Conservation (phyloP, 2,113 vertebrate genomes). For the Gopherus flavomarginatus region DNA sequence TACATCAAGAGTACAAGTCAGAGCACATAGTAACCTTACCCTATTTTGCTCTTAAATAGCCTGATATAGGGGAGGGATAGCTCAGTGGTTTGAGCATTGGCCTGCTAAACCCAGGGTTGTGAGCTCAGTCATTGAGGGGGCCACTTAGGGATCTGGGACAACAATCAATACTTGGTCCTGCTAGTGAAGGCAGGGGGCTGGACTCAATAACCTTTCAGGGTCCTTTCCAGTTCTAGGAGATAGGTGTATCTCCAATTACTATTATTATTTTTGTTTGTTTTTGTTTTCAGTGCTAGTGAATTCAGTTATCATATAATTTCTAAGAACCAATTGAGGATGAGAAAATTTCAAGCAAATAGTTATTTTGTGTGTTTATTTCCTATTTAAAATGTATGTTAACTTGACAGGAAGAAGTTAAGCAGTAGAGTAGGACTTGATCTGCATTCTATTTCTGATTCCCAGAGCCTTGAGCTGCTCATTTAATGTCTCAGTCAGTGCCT, state of each 20-base stretch:
- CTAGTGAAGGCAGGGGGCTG: too few species aligned
- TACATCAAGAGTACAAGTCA: slow-evolving; percentile 21
- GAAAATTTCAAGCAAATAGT: background rate
- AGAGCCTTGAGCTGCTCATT: fast-evolving
- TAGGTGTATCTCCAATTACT: too few species aligned
- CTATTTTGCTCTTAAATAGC: background rate
- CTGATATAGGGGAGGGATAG: background rate
- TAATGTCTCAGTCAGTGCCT: background rate
- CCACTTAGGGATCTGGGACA: too few species aligned
- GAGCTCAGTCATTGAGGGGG: too few species aligned
- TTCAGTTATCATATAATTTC: background rate
- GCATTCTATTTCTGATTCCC: background rate
- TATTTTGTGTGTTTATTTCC: background rate
- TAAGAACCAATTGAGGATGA: fast-evolving
- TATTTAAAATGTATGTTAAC: background rate
- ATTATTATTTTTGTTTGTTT: background rate
- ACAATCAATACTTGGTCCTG: too few species aligned
- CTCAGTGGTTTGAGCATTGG: too few species aligned
- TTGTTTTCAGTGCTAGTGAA: background rate
- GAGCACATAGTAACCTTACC: background rate
- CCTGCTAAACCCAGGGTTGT: too few species aligned
- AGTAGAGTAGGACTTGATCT: background rate
- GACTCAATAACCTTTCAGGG: too few species aligned
- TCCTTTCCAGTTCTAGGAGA: too few species aligned
- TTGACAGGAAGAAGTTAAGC: background rate